Base-by-base conservation (phyloP, 2,888 invertebrate species). In the Meiosimyza platycephala region DNA sequence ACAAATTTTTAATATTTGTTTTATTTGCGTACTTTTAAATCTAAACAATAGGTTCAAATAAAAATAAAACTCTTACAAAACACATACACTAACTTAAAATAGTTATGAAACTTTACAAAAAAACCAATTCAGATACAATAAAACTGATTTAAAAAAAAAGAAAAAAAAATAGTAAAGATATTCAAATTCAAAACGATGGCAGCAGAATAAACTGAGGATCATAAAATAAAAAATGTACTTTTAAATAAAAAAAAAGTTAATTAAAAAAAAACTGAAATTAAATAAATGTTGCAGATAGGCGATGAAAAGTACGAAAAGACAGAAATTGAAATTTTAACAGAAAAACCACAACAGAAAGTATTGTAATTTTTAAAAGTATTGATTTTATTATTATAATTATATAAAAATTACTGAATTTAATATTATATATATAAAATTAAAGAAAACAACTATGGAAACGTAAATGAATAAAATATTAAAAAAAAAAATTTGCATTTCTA, bases 151-250 rank as follows among this genome's bases (percentile, higher is more conserved):
- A 74, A 72, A 76, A 75, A 57, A 71, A 75, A 22, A 22, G 3
- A 59, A 78, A 71, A 77, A 65, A 75, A 75, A 76, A 72, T 76
- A 73, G 72, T 69, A 74, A 71, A 77, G 57, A 72, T 76, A 78
- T 63, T 65, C 75, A 79, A 77, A 78, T 76, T 78, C 78, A 82
- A 78, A 76, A 82, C 52, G 72, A 77, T 74, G 77, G 69, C 74
- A 76, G 78, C 74, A 75, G 75, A 79, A 72, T 74, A 72, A 75
- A 76, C 74, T 69, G n/a, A 66, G 63, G 71, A 51, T 70, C 67
- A 71, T 70, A 68, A 57, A 77, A 64, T 76, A 80, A 78, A 76
- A 75, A 76, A 78, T 78, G 77, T 79, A 79, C 82, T 76, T 81
- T 79, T 82, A 78, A 77, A 83, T 79, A 72, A 78, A 77, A 77